A percentile compares a stretch with the other conserved stretches of the same genome.
phyloP scores from a whole-genome alignment of 2,113 vertebrate species.

The Scatophagus argus region DNA sequence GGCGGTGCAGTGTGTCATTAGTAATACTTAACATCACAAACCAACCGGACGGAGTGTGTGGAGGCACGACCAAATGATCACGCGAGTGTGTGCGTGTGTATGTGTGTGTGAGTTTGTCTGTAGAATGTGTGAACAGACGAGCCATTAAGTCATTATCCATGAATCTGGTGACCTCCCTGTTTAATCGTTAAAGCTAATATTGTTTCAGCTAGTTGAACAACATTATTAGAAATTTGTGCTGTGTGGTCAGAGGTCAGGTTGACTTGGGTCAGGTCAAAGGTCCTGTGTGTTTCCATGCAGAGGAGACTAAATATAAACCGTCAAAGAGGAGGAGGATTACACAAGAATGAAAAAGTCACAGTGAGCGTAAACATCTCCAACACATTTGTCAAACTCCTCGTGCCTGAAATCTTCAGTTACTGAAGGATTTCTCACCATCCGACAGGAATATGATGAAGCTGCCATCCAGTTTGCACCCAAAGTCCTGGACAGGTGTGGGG shows the following conservation, averaged over 20 bases:
- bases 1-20: conserved; percentile 78
- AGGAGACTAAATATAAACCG: conserved; percentile 35
- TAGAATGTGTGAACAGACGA: no score
- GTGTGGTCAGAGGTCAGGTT: neutral
- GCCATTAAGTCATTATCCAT: neutral
- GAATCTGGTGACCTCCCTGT: no score
- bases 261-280: conserved; percentile 34
- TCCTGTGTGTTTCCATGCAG: conserved; percentile 25
- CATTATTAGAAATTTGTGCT: neutral
- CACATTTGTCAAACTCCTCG: no score
- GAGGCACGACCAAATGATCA: neutral
- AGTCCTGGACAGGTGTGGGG: no score
- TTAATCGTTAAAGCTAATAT: no score
- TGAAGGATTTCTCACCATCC: neutral
- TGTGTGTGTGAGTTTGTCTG: neutral
- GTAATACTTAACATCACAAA: conserved; percentile 71
- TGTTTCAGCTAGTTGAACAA: neutral
- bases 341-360: neutral
- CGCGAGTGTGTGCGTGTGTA: neutral
- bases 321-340: neutral
- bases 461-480: neutral
- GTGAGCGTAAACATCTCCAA: neutral
- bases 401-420: neutral
- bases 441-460: neutral
- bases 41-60: conserved; percentile 8